Evolutionary conservation across 2,888 invertebrate genomes (phyloP), one percentile per base, ranked within the genome.

Genomic region (Yponomeuta sedellus): DNA sequence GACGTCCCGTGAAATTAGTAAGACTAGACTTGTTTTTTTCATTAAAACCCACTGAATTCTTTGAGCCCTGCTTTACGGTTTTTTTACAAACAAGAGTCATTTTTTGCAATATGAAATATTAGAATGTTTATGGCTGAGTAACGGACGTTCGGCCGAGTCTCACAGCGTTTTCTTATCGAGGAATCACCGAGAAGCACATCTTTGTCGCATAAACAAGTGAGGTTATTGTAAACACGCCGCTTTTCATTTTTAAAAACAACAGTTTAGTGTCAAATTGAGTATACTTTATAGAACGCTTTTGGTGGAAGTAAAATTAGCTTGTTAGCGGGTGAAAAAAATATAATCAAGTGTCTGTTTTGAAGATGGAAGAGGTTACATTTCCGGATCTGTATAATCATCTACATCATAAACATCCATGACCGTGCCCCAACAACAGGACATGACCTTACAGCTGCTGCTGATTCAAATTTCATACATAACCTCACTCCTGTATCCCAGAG

Each of bases 181-280:
- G 44, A 52, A 52, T 52, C 44, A 52, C 16, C 44, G 16, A 12
- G 44, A 52, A 52, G 44, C 44, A 52, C 62, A 39, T 62, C 62
- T 39, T 62, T 62, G 39, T 28, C 40, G n/a, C 39, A 34, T 62
- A 62, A 62, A 62, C 34, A 19, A 34, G 19, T 39, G 62, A 16
- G 25, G 62, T 34, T 19, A 62, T 25, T 62, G 62, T 62, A 62
- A 62, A 40, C 39, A 62, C 34, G 62, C 62, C 62, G 19, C 28
- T 62, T 62, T 62, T 62, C 62, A 62, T 62, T 62, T 34, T 62
- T 39, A 62, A 62, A 44, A 62, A 62, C 62, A 62, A 62, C 19
- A 62, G 39, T 62, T 52, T 39, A 39, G 62, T 19, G 62, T 64
- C 64, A 57, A 19, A 64, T 0, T 10, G 56, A n/a, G 64, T n/a